Base-by-base conservation (phyloP, 2,113 vertebrate species). In the Takifugu flavidus region DNA sequence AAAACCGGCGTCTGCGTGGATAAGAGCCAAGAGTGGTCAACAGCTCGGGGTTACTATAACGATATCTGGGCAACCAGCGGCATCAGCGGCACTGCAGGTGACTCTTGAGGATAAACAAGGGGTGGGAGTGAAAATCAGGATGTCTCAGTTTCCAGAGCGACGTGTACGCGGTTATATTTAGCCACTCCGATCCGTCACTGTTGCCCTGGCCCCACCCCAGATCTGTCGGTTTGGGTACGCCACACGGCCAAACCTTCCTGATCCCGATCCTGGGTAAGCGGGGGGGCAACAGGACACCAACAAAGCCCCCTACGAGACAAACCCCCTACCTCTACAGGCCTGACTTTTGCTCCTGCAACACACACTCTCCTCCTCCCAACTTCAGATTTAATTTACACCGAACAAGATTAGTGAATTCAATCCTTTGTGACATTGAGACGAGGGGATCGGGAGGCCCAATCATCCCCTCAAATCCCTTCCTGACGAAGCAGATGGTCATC, bases 331-430 rank as follows among this genome's bases (percentile, higher is more conserved):
- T 6, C 7, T 11, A 39, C 34, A 39, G 34, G 34, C 34, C 34
- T 39, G 11, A 39, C 7, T 39, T 39, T 11, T 39, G 34, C 34
- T 11, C 34, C 34, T 39, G 34, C 34, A 39, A 51, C 52, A 49
- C 50, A 53, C 68, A n/a, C 49, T 39, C 67, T 42, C 10, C 44
- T 20, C 14, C 25, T 15, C 46, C 53, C 31, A 53, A 66, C 67
- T 82, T 77, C 69, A 82, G 66, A 83, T 86, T 87, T 75, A 80
- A 89, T 84, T 89, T 72, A 78, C 62, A 7, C 50, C 56, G 67
- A 73, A 85, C 63, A 73, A 82, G 89, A 89, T 89, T 89, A 89
- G 64, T 67, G 71, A 67, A 89, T 87, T 73, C 84, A 89, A 87
- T 89, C 82, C 83, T 69, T 53, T 44, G 67, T 82, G 84, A 91